Evolutionary conservation across 2,888 invertebrate genomes (phyloP).

Genomic region (Chalcosyrphus nemorum): DNA sequence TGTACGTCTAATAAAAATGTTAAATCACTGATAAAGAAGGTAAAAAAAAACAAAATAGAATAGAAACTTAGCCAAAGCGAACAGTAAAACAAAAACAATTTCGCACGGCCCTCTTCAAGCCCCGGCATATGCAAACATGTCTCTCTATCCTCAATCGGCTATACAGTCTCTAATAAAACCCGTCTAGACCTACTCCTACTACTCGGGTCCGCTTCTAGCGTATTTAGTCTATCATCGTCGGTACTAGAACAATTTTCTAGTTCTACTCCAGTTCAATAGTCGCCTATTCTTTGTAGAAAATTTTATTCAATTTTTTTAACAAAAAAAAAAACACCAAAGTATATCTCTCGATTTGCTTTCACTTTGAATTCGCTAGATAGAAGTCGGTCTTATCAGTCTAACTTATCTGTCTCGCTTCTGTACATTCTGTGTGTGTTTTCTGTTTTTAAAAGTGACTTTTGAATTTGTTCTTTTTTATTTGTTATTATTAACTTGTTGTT

Average conservation of each 20-base stretch:
- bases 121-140: slow-evolving; percentile 9
- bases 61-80: background rate
- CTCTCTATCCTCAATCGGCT: background rate
- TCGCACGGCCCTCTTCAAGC: slow-evolving; percentile 2
- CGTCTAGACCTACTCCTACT: slow-evolving; percentile 32
- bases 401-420: slow-evolving; percentile 42
- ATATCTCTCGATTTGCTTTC: slow-evolving; percentile 3
- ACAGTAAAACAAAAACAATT: slow-evolving; percentile 41
- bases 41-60: slow-evolving; percentile 5
- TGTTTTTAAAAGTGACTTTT: slow-evolving; percentile 11
- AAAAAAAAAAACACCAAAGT: no score
- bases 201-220: slow-evolving; percentile 5
- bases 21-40: slow-evolving; percentile 43
- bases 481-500: slow-evolving; percentile 12
- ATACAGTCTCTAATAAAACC: slow-evolving; percentile 34
- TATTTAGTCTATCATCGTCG: slow-evolving; percentile 31
- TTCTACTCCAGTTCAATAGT: slow-evolving; percentile 30
- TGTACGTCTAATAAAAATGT: slow-evolving; percentile 46
- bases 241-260: slow-evolving; percentile 34
- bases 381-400: slow-evolving; percentile 20
- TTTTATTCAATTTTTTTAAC: background rate
- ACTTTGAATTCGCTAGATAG: slow-evolving; percentile 11
- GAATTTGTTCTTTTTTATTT: background rate
- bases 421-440: background rate
- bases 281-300: background rate